These are phyloP conservation scores for Petrocephalus zakoni DNA, from an alignment of 2,113 vertebrate genomes.

Conservation along the genomic window DNA sequence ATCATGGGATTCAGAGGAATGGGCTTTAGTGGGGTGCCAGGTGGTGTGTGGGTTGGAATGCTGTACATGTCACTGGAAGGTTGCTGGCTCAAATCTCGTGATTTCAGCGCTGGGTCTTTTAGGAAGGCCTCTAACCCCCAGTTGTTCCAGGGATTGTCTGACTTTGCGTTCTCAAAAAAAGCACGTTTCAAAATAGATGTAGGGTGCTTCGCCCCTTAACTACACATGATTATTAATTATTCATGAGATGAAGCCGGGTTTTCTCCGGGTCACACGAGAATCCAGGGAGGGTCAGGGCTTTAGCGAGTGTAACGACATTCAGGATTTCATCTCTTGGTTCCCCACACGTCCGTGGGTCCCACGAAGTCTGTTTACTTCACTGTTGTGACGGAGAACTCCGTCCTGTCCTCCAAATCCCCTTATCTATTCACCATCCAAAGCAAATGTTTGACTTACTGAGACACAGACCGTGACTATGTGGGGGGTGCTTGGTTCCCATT, in stretches of 20 bases:
- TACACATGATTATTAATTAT: not conserved
- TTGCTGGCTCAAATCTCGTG: not conserved
- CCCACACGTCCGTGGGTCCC: not conserved
- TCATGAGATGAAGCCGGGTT: not conserved
- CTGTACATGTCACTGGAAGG: not conserved
- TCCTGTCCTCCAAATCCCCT: not conserved
- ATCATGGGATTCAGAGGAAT: not conserved
- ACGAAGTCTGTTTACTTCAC: not conserved
- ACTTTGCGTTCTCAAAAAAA: not conserved
- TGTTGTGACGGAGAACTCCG: not conserved
- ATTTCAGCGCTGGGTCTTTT: not conserved
- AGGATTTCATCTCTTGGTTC: not conserved
- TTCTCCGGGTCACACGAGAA: not conserved
- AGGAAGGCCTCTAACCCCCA: not conserved
- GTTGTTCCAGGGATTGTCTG: not conserved
- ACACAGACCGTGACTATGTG: not conserved
- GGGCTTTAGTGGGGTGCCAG: not conserved
- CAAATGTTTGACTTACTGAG: not conserved
- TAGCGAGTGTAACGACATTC: not conserved
- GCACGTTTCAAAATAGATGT: not conserved
- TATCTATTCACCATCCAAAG: not conserved
- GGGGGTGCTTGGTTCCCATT: not conserved
- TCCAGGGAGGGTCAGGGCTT: too few species aligned
- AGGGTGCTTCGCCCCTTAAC: not conserved
- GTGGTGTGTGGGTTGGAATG: not conserved